phyloP scores from a whole-genome alignment of 2,797 vertebrate genomes.

The Phaenicophaeus curvirostris region DNA sequence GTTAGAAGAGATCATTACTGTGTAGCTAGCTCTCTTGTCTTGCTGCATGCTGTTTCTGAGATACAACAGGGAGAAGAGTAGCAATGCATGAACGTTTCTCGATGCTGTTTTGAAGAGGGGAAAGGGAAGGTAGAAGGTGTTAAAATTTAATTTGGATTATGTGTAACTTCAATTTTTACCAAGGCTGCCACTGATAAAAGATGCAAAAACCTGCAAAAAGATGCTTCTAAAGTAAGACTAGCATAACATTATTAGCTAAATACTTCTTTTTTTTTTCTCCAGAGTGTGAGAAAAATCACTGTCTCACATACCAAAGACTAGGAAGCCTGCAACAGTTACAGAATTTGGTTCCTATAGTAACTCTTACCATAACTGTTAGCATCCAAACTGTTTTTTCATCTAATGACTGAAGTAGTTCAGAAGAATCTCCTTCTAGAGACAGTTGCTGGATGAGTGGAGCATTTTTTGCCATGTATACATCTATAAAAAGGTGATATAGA shows the following conservation, averaged over 20 bases:
- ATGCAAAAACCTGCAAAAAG: conserved; percentile 19
- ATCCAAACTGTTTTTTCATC: background rate
- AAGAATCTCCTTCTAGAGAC: background rate
- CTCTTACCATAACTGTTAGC: background rate
- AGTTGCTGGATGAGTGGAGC: background rate
- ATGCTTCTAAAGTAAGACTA: conserved; percentile 34
- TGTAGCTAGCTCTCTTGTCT: background rate
- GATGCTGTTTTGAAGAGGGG: background rate
- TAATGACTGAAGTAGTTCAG: background rate
- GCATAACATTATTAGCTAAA: conserved; percentile 46
- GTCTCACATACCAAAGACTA: conserved; percentile 6
- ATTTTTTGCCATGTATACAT: background rate
- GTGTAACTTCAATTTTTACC: conserved; percentile 6
- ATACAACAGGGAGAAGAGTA: background rate
- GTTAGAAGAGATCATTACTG: background rate
- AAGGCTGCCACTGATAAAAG: background rate
- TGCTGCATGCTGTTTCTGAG: background rate
- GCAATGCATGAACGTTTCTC: conserved; percentile 11
- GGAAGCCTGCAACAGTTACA: background rate
- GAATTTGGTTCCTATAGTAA: conserved; percentile 61
- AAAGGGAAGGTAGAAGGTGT: conserved; percentile 4
- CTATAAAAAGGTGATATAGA: background rate
- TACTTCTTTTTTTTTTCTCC: background rate
- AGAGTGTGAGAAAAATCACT: conserved; percentile 20
- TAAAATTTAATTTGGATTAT: conserved; percentile 17